Conservation (phyloP, 2,797 vertebrate species). For the Balearica regulorum region DNA sequence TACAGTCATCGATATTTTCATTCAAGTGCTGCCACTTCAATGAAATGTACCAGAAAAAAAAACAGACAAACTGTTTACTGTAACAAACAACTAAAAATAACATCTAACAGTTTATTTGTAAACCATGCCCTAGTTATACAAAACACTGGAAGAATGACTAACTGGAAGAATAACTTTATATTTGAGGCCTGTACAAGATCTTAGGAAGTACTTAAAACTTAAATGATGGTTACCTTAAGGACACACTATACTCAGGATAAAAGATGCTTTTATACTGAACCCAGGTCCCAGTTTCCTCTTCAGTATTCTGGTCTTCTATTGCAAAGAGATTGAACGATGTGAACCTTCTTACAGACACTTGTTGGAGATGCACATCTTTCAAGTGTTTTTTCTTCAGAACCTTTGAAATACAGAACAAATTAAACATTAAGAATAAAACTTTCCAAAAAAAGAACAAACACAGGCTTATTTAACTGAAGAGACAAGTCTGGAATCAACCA, state of each 20-base stretch:
- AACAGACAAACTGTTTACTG: background rate
- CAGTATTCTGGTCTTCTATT: slow-evolving; percentile 69
- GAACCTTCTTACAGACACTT: slow-evolving; percentile 90
- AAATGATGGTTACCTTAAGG: slow-evolving; percentile 82
- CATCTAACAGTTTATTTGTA: background rate
- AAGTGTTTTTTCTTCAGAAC: slow-evolving; percentile 86
- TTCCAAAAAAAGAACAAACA: background rate
- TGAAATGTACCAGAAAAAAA: background rate
- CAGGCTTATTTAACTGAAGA: background rate
- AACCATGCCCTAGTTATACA: background rate
- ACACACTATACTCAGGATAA: slow-evolving; percentile 86
- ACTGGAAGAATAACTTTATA: background rate
- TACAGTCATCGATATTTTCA: background rate
- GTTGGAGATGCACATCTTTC: slow-evolving; percentile 82
- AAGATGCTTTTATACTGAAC: slow-evolving; percentile 87
- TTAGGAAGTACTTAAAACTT: background rate
- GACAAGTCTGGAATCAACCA: background rate
- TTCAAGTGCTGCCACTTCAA: background rate
- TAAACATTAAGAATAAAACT: slow-evolving; percentile 1
- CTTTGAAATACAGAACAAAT: slow-evolving; percentile 75
- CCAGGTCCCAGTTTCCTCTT: slow-evolving; percentile 82
- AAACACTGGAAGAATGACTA: background rate
- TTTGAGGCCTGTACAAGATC: background rate
- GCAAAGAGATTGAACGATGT: slow-evolving; percentile 91
- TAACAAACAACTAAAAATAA: slow-evolving; percentile 28